Base-by-base conservation (phyloP, 1,140 invertebrate genomes). In the Cryptotermes secundus region DNA sequence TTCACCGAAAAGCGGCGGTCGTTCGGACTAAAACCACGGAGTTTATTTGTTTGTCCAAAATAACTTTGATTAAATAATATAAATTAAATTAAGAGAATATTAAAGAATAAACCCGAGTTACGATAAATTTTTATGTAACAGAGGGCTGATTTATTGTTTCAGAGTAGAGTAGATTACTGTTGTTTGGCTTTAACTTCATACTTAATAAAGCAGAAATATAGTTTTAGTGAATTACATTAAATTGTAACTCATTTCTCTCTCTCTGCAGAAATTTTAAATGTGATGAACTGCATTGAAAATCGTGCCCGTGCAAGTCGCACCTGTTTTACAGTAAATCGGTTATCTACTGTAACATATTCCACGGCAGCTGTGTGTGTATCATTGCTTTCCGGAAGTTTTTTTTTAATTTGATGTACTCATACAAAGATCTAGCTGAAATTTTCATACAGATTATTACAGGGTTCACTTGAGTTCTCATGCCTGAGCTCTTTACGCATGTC, bases 381-480 rank as follows among this genome's bases (percentile, higher is more conserved):
- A n/a, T 72, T 2, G 59, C 59, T 72, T 72, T 22, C 31, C 59
- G 10, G 12, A 59, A 59, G 7, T 59, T 59, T 59, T 59, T 59
- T n/a, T n/a, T n/a, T n/a, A n/a, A n/a, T n/a, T 26, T n/a, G 26
- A 14, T 72, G 26, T 26, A 2, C 59, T 72, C 59, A 72, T 31
- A n/a, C 59, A 31, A 31, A 72, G 59, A 72, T 1, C 7, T 31
- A 72, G 6, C 7, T 31, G 26, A 3, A 31, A 2, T 72, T 72
- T 72, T 26, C 59, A 72, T 72, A 72, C 19, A 72, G 59, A 72
- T 72, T 72, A 72, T 72, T 72, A 72, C 26, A 72, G 59, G n/a
- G 26, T 72, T 72, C 59, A 72, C 26, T 31, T 72, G 59, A 72
- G 26, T 72, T 72, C 26, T 7, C n/a, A 72, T 72, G 59, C 59